Percentiles rank a stretch among this genome's conserved stretches.
Evolutionary conservation across 2,113 vertebrate species (phyloP).

Genomic region (Galeopterus variegatus): DNA sequence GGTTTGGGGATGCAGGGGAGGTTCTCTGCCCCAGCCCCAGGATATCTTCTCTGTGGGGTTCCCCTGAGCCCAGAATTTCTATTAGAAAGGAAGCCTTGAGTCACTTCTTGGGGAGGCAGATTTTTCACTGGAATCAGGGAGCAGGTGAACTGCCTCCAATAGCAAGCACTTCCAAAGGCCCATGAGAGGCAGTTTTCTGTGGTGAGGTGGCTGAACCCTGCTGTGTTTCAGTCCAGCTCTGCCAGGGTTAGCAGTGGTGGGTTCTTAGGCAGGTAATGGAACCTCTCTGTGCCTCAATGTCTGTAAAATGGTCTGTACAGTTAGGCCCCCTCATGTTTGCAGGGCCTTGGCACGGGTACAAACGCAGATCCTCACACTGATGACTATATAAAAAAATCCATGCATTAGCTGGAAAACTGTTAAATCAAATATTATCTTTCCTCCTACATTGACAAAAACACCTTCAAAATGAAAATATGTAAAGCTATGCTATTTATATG

Average conservation of each 20-base stretch:
- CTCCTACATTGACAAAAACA: neutral
- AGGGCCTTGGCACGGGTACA: fast-evolving
- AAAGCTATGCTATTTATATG: neutral
- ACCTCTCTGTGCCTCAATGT: neutral
- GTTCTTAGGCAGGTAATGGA: neutral
- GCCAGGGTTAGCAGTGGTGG: neutral
- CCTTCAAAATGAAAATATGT: constrained; percentile 16
- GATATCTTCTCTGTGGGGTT: neutral
- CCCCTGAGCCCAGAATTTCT: neutral
- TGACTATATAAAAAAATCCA: neutral
- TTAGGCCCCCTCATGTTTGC: too few relatives aligned
- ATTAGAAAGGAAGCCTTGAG: neutral
- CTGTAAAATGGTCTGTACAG: neutral
- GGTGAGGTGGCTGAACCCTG: neutral
- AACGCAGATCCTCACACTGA: neutral
- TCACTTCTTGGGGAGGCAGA: neutral
- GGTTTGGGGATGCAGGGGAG: neutral
- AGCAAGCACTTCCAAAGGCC: neutral
- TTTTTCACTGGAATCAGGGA: neutral
- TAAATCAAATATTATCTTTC: neutral
- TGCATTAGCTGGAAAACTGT: neutral
- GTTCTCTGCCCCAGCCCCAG: neutral
- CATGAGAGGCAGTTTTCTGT: too few relatives aligned
- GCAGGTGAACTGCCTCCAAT: neutral
- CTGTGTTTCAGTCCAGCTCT: neutral